These are phyloP conservation scores for Sciurus niger DNA, from an alignment of 2,113 vertebrate species.

Conservation along the genomic window DNA sequence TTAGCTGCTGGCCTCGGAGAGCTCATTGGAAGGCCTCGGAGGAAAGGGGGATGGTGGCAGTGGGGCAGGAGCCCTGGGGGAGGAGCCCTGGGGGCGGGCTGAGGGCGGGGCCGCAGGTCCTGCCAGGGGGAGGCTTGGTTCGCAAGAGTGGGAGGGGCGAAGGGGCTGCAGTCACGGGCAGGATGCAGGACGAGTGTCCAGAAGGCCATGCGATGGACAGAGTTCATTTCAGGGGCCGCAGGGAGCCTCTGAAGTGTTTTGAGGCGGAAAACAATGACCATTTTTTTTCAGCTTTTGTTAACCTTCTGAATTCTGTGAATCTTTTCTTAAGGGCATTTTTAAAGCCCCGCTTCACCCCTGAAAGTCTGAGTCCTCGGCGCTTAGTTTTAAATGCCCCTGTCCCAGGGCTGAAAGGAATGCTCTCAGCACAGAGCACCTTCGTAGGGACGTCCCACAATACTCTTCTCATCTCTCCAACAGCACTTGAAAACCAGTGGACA, in stretches of 20 bases:
- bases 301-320: not conserved
- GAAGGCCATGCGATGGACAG: not conserved
- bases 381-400: not conserved
- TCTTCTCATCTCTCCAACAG: no score
- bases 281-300: not conserved
- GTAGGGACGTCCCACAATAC: no score
- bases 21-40: not conserved
- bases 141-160: not conserved
- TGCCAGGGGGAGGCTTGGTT: not conserved
- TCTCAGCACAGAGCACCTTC: no score
- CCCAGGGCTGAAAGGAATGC: no score
- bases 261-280: not conserved
- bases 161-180: not conserved
- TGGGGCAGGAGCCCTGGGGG: no score
- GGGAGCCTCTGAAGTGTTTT: not conserved
- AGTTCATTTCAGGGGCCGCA: not conserved
- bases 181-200: fast-evolving
- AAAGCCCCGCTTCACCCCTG: not conserved
- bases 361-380: not conserved
- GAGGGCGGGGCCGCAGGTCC: no score
- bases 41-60: no score
- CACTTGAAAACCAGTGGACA: no score
- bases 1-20: not conserved
- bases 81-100: not conserved
- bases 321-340: not conserved